Evolutionary conservation across 2,888 invertebrate genomes (phyloP), one percentile per base, ranked within the genome.

Genomic region (Ashinkailepas kermadecensis): DNA sequence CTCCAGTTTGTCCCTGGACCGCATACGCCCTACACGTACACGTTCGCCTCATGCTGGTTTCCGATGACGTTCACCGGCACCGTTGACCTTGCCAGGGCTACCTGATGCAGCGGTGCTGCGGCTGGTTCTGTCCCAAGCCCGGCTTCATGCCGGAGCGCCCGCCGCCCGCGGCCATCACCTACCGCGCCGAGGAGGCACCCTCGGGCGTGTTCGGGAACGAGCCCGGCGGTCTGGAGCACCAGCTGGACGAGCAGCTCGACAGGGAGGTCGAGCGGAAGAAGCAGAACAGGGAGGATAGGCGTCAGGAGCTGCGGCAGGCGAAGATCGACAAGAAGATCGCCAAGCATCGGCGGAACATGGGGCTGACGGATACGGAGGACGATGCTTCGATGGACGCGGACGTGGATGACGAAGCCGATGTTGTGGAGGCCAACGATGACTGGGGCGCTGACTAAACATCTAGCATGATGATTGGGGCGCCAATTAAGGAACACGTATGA

Each of bases 111-210:
- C 79, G 79, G 25, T 79, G 79, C 59, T 79, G 79, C 59, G 79
- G 79, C 58, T 79, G 79, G 79, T 79, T 58, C 58, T 79, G 79
- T 8, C 79, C 79, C 58, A 79, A 79, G 25, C 79, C 79, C 1
- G 81, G 81, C 81, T 70, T 65, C 64, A 57, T 81, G 59, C 81
- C 81, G 13, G 62, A 57, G 65, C n/a, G 8, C 8, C 70, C 13
- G 88, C 89, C 85, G 89, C 59, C 74, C 8, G 74, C 11, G 21
- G 74, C 74, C 9, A 6, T 74, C 74, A 74, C 74, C 54, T 74
- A 54, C 56, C 74, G 74, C 1, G 4, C 74, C 21, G 74, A 74
- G 74, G 74, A 74, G 56, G 56, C 74, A 18, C 54, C 74, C 21
- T 74, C 74, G 74, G 74, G 74, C 54, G 21, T 74, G 10, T 74